A percentile compares a stretch with the other conserved stretches of the same genome.
phyloP scores from a whole-genome alignment of 2,888 invertebrate genomes.

The Axea sp. region DNA sequence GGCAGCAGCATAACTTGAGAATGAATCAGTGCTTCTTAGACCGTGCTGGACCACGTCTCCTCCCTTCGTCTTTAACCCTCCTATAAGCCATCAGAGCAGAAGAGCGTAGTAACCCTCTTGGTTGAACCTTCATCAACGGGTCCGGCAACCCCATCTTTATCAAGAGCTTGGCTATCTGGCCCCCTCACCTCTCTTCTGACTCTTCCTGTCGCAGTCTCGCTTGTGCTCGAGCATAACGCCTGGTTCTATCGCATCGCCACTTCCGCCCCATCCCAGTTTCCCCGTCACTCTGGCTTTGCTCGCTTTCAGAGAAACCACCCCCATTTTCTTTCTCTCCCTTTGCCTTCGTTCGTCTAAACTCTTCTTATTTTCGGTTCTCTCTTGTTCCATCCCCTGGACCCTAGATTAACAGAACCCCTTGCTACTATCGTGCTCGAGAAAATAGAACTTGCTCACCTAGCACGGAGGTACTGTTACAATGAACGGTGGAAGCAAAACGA shows the following conservation, averaged over 20 bases:
- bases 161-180: constrained; percentile 73
- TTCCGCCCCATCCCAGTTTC: constrained; percentile 51
- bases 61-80: constrained; percentile 60
- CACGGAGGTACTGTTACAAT: constrained; percentile 72
- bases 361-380: constrained; percentile 51
- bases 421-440: constrained; percentile 65
- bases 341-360: constrained; percentile 41
- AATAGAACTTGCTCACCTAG: constrained; percentile 75
- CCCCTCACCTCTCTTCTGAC: constrained; percentile 61
- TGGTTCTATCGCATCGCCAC: constrained; percentile 38
- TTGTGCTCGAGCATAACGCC: constrained; percentile 28
- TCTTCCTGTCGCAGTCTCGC: constrained; percentile 63
- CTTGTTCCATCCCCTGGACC: constrained; percentile 70
- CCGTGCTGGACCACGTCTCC: constrained; percentile 72
- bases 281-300: constrained; percentile 47
- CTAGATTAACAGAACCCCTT: constrained; percentile 77
- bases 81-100: constrained; percentile 77
- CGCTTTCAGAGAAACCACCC: constrained; percentile 63
- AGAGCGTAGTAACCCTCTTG: constrained; percentile 78
- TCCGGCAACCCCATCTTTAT: constrained; percentile 77
- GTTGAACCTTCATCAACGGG: constrained; percentile 79
- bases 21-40: constrained; percentile 79
- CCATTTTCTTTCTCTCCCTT: constrained; percentile 65
- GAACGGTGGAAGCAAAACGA: constrained; percentile 46
- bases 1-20: constrained; percentile 75